phyloP scores from a whole-genome alignment of 1,140 invertebrate species.

The Telenomus remus region DNA sequence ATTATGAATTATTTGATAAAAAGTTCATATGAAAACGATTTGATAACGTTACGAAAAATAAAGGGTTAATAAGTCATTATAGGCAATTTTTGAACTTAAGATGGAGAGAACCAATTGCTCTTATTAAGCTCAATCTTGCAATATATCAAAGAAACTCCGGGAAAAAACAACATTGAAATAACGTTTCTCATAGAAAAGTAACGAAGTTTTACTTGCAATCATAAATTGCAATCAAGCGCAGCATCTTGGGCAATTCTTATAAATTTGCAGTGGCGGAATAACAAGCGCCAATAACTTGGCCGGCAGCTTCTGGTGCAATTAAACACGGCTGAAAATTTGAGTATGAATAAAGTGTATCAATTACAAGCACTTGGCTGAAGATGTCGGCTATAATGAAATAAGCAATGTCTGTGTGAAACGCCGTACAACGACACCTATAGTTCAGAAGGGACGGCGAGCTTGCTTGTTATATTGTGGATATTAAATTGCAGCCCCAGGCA shows the following conservation, averaged over 20 bases:
- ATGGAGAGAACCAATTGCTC: no score
- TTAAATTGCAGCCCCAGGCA: constrained; percentile 64
- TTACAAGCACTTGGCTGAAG: constrained; percentile 48
- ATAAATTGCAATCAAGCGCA: constrained; percentile 28
- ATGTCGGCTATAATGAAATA: constrained; percentile 50
- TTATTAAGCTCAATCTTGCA: no score
- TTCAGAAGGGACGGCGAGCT: constrained; percentile 20
- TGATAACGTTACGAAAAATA: no score
- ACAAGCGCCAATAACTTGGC: constrained; percentile 46
- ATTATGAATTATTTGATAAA: no score
- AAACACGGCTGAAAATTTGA: constrained; percentile 45
- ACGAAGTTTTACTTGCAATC: no score
- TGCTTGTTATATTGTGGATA: constrained; percentile 65
- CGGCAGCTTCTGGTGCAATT: constrained; percentile 26
- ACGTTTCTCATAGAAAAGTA: no score
- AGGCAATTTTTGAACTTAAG: no score
- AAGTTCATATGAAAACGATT: no score
- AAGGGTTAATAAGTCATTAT: no score
- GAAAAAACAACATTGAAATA: no score
- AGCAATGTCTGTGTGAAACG: constrained; percentile 39
- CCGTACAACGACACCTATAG: constrained; percentile 43
- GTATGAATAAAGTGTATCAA: constrained; percentile 55
- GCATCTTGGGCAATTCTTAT: constrained; percentile 17
- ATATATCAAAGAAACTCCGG: no score
- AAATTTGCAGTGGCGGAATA: constrained; percentile 9